A percentile compares a stretch with the other conserved stretches of the same genome.
phyloP scores from a whole-genome alignment of 1,140 invertebrate species.

The Drosophila persimilis region DNA sequence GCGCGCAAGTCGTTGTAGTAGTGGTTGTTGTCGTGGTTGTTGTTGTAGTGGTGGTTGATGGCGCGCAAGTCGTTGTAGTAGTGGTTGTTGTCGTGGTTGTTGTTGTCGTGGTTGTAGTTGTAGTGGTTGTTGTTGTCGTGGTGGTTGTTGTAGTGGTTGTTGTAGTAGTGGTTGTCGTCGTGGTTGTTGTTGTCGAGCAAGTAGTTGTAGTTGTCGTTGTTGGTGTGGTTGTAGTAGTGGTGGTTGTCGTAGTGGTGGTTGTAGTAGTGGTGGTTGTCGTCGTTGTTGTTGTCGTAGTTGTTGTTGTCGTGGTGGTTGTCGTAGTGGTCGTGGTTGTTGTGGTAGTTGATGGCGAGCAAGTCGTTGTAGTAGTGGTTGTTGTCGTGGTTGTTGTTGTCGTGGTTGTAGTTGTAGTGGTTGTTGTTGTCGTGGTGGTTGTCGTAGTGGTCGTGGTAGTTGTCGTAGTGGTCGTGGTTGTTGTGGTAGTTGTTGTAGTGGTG shows the following conservation, averaged over 20 bases:
- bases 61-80: neutral
- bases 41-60: neutral
- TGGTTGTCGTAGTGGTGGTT: neutral
- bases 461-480: slow-evolving; percentile 16
- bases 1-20: neutral
- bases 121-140: neutral
- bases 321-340: neutral
- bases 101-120: neutral
- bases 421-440: slow-evolving; percentile 2
- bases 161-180: slow-evolving; percentile 8
- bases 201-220: slow-evolving; percentile 4
- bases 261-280: slow-evolving; percentile 3
- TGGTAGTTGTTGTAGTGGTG: neutral
- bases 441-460: slow-evolving; percentile 7
- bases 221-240: slow-evolving; percentile 1
- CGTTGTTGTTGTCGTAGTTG: slow-evolving; percentile 3
- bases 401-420: neutral
- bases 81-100: too few species aligned
- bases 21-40: slow-evolving; percentile 14
- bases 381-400: slow-evolving; percentile 9
- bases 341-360: too few species aligned
- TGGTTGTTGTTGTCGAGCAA: slow-evolving; percentile 11
- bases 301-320: slow-evolving; percentile 6
- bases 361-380: slow-evolving; percentile 3
- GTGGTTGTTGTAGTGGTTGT: slow-evolving; percentile 2